Conservation (phyloP, 1,140 invertebrate species). For the Asobara japonica region DNA sequence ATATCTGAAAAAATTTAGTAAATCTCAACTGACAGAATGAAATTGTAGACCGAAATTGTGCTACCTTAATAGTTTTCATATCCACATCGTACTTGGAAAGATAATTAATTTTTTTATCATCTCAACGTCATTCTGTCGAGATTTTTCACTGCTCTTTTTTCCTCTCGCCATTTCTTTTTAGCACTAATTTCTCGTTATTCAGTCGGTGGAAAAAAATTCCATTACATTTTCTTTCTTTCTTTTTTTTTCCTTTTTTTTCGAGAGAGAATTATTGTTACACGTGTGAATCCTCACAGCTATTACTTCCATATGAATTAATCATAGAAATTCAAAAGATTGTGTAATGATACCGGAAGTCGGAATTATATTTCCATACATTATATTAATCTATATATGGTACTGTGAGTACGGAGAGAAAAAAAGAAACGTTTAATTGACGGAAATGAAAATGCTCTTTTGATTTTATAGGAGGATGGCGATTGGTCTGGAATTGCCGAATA, state of each 20-base stretch:
- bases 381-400: conserved; percentile 3
- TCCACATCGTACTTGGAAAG: too few species aligned
- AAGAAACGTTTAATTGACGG: not conserved
- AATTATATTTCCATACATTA: conserved; percentile 5
- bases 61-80: too few species aligned
- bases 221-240: not conserved
- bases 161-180: not conserved
- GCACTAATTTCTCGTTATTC: not conserved
- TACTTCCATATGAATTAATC: conserved; percentile 11
- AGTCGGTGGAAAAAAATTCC: not conserved
- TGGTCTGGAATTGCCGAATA: too few species aligned
- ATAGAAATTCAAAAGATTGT: conserved; percentile 14
- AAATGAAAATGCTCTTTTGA: not conserved
- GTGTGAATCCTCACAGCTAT: conserved; percentile 15
- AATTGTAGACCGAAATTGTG: too few species aligned
- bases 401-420: not conserved
- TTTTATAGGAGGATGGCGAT: not conserved
- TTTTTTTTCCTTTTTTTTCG: not conserved
- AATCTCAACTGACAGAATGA: too few species aligned
- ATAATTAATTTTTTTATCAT: not conserved
- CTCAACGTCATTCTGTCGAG: not conserved
- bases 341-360: conserved; percentile 6
- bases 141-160: too few species aligned
- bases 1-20: too few species aligned
- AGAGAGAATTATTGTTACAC: not conserved